Base-by-base conservation (phyloP, 2,888 invertebrate species). In the Ferrisia virgata region DNA sequence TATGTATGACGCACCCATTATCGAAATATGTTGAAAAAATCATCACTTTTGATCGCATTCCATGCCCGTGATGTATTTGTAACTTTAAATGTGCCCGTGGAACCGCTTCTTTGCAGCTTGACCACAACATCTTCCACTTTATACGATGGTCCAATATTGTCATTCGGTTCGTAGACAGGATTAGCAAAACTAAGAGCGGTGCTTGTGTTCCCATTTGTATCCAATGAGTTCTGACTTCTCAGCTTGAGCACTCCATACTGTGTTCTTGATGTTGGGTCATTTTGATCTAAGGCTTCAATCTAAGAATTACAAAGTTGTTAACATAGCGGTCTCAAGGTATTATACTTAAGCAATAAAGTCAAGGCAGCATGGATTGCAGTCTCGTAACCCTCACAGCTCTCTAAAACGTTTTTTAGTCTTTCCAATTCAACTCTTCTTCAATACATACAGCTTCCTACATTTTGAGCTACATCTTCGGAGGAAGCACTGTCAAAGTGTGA, bases 121-220 rank as follows among this genome's bases (percentile, higher is more conserved):
- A 93, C 91, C 0, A 94, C 93, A 0, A 94, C 93, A 87, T 94
- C 94, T 88, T 94, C 94, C 0, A 94, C 87, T 85, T 87, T 87
- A 81, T 87, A 87, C 15, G 87, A 87, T 15, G 80, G 88, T 87
- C 85, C 87, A 87, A 5, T 88, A 87, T 1, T 88, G 87, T 0
- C 89, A 86, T 93, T 92, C 0, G 95, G 93, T 86, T 95, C 95
- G 87, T 95, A 95, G 0, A 94, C 94, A 0, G 95, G 95, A 89
- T 95, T 95, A 72, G 95, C 93, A 88, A 93, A 95, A 87, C 95
- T 95, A 86, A 95, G 91, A 79, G 93, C 90, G 25, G 91, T 91
- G 78, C 89, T 88, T 22, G 87, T 87, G 25, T 31, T 39, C 31
- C 86, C 86, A 25, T 85, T 88, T 87, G 53, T 86, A 84, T 85